Evolutionary conservation across 2,888 invertebrate species (phyloP).

Genomic region (Cheilosia vernalis): DNA sequence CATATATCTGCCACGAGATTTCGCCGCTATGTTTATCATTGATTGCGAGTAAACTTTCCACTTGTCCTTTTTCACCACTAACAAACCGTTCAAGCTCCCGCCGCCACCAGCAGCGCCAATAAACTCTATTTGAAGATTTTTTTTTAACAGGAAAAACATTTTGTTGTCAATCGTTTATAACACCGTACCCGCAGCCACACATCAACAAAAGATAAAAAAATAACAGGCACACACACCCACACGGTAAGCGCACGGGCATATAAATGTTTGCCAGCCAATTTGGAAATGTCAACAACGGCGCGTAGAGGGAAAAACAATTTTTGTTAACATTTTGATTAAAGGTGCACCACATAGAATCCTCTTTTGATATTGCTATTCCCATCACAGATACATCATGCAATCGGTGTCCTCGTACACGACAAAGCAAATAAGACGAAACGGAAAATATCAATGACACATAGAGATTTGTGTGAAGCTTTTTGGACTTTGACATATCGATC

Average conservation of each 20-base stretch:
- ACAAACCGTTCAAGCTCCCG: slow-evolving; percentile 27
- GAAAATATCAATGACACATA: slow-evolving; percentile 67
- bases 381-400: slow-evolving; percentile 48
- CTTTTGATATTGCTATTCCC: slow-evolving; percentile 69
- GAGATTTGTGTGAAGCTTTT: slow-evolving; percentile 9
- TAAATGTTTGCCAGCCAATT: slow-evolving; percentile 78
- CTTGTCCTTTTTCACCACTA: slow-evolving; percentile 23
- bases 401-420: slow-evolving; percentile 8
- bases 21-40: slow-evolving; percentile 59
- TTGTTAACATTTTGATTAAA: slow-evolving; percentile 78
- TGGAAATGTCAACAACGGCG: slow-evolving; percentile 77
- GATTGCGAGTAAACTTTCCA: slow-evolving; percentile 58
- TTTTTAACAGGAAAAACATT: slow-evolving; percentile 43
- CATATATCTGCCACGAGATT: slow-evolving; percentile 59
- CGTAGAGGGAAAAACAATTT: slow-evolving; percentile 58
- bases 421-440: slow-evolving; percentile 46
- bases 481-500: slow-evolving; percentile 47
- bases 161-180: slow-evolving; percentile 73
- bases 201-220: slow-evolving; percentile 40
- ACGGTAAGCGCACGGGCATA: slow-evolving; percentile 20
- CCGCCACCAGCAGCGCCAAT: slow-evolving; percentile 33
- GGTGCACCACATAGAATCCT: slow-evolving; percentile 69
- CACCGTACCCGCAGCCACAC: slow-evolving; percentile 67
- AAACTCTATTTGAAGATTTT: slow-evolving; percentile 61
- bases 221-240: not conserved